Conservation (phyloP, 2,797 vertebrate genomes). For the Glossophaga mutica region DNA sequence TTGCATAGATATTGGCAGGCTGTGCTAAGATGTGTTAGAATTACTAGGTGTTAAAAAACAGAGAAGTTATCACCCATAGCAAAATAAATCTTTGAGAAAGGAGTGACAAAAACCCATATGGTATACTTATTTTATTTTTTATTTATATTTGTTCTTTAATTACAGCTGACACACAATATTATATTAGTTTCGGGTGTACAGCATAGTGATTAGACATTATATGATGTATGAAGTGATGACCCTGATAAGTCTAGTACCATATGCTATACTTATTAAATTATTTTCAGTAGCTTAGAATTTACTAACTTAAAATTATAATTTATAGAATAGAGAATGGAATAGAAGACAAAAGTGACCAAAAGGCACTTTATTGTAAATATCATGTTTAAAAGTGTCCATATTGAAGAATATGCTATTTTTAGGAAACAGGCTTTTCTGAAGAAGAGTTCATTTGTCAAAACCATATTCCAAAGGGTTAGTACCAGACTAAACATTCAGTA, state of each 20-base stretch:
- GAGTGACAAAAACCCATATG: constrained; percentile 20
- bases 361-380: neutral
- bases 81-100: constrained; percentile 46
- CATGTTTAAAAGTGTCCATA: neutral
- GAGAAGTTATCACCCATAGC: neutral
- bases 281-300: constrained; percentile 38
- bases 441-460: neutral
- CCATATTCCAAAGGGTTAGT: neutral
- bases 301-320: constrained; percentile 18
- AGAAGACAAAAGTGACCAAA: constrained; percentile 13
- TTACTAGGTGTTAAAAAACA: constrained; percentile 39
- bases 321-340: neutral
- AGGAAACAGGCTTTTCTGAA: constrained; percentile 1
- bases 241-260: neutral
- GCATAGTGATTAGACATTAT: neutral
- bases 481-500: constrained; percentile 4
- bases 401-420: neutral
- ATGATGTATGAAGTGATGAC: neutral
- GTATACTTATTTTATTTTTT: constrained; percentile 25
- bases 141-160: neutral
- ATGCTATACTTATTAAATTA: constrained; percentile 11
- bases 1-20: constrained; percentile 20
- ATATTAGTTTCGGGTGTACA: neutral
- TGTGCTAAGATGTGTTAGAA: constrained; percentile 39
- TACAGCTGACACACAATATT: neutral